A percentile compares a stretch with the other conserved stretches of the same genome.
phyloP scores from a whole-genome alignment of 2,888 invertebrate genomes.

The Dioctria linearis region DNA sequence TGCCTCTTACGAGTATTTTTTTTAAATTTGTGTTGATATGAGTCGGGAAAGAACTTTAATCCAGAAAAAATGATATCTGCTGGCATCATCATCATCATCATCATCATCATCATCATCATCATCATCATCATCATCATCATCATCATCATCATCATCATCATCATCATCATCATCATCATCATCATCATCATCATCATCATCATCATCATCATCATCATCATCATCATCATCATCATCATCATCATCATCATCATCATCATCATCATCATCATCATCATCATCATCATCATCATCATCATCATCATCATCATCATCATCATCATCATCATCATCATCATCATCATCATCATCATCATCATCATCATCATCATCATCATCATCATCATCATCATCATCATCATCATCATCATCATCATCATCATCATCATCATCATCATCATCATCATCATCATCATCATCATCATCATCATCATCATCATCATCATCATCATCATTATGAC shows the following conservation, averaged over 20 bases:
- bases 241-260: no score
- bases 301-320: slow-evolving; percentile 48
- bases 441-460: slow-evolving; percentile 47
- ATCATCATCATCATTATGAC: slow-evolving; percentile 41
- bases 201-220: slow-evolving; percentile 40
- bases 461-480: slow-evolving; percentile 47
- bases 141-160: slow-evolving; percentile 44
- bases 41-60: no score
- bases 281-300: slow-evolving; percentile 48
- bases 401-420: slow-evolving; percentile 42
- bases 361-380: slow-evolving; percentile 45
- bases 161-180: slow-evolving; percentile 44
- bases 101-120: slow-evolving; percentile 43
- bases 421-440: slow-evolving; percentile 44
- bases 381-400: slow-evolving; percentile 45
- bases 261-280: slow-evolving; percentile 38
- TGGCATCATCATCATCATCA: slow-evolving; percentile 43
- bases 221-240: slow-evolving; percentile 44
- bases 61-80: no score
- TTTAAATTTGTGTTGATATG: no score
- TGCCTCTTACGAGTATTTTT: no score
- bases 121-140: slow-evolving; percentile 45
- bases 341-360: slow-evolving; percentile 42
- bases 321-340: slow-evolving; percentile 44
- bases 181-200: slow-evolving; percentile 42